A percentile compares a stretch with the other conserved stretches of the same genome.
These are phyloP conservation scores for Callipepla californica DNA, from an alignment of 2,113 vertebrate species.

Conservation along the genomic window DNA sequence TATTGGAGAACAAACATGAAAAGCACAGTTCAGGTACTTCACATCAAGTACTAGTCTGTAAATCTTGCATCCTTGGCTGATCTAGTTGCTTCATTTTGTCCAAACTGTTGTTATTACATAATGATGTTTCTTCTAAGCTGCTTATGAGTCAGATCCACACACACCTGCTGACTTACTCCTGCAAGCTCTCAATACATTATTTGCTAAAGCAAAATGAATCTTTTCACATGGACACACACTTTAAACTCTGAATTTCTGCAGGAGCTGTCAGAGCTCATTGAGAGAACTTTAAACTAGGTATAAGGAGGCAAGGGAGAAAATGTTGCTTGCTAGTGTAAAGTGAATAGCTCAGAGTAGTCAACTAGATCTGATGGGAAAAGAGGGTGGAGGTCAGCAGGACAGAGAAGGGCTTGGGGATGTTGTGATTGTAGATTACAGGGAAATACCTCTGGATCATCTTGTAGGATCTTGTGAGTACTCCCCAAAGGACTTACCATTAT, in stretches of 20 bases:
- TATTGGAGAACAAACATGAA: constrained; percentile 4
- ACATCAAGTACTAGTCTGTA: not conserved
- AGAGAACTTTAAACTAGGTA: too few species aligned
- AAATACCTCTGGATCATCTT: too few species aligned
- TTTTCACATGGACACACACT: not conserved
- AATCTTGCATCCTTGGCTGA: not conserved
- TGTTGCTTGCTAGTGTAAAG: too few species aligned
- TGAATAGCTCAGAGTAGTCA: too few species aligned
- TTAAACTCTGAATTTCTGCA: not conserved
- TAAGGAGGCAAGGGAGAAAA: too few species aligned
- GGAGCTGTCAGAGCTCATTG: not conserved
- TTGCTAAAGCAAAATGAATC: not conserved
- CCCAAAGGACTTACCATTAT: too few species aligned
- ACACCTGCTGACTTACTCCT: not conserved
- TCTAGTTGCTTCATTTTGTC: not conserved
- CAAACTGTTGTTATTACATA: not conserved
- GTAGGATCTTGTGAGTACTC: too few species aligned
- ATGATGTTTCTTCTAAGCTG: not conserved
- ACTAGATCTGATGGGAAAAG: too few species aligned
- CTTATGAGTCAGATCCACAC: not conserved
- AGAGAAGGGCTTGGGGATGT: too few species aligned
- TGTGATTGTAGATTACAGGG: too few species aligned
- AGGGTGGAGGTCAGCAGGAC: too few species aligned
- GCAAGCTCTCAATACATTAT: not conserved
- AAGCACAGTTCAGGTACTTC: not conserved